Evolutionary conservation across 2,113 vertebrate genomes (phyloP).

Genomic region (Argyrosomus japonicus): DNA sequence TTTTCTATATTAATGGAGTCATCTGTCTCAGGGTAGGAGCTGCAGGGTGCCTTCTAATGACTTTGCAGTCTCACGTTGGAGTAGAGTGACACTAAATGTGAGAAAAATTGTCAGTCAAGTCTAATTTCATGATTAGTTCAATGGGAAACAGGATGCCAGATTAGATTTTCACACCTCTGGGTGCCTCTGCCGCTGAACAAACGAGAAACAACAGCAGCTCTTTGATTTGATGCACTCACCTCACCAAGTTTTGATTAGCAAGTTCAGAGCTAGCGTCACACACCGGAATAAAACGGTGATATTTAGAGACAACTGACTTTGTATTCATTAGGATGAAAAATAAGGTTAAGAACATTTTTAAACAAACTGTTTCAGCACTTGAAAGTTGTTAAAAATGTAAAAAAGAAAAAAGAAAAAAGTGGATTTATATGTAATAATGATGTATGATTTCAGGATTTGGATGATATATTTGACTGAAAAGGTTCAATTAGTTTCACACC

Average conservation of each 20-base stretch:
- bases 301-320: background rate
- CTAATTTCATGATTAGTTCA: conserved; percentile 50
- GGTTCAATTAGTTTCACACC: conserved; percentile 5
- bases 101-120: conserved; percentile 53
- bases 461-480: background rate
- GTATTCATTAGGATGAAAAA: background rate
- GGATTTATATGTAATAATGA: background rate
- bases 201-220: background rate
- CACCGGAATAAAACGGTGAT: too few relatives aligned
- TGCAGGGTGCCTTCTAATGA: conserved; percentile 47
- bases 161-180: conserved; percentile 27
- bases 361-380: background rate
- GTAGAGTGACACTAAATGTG: conserved; percentile 6
- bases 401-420: background rate
- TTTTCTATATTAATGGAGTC: conserved; percentile 44
- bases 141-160: conserved; percentile 10
- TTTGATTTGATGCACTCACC: too few relatives aligned
- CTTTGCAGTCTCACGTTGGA: conserved; percentile 14
- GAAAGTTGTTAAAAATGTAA: background rate
- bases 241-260: background rate
- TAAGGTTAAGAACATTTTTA: background rate
- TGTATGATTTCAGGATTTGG: too few relatives aligned
- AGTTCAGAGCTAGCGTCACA: background rate
- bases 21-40: conserved; percentile 23
- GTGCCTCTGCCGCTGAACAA: conserved; percentile 6